Evolutionary conservation across 2,888 invertebrate species (phyloP).

Genomic region (Liodrosophila aerea): DNA sequence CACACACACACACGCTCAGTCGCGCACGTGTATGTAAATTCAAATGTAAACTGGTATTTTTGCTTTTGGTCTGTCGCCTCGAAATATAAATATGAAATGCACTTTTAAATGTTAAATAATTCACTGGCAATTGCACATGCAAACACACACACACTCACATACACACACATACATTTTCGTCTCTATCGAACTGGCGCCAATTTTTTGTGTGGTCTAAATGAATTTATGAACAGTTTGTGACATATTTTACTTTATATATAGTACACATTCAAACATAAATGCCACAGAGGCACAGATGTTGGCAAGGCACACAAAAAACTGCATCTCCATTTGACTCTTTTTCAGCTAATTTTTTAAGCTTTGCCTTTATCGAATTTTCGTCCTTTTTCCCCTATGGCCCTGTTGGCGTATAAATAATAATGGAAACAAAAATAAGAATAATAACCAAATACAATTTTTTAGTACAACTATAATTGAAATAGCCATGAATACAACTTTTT

Average conservation of each 20-base stretch:
- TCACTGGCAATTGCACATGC: constrained; percentile 49
- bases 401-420: constrained; percentile 32
- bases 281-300: background rate
- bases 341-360: constrained; percentile 42
- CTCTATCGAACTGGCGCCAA: constrained; percentile 31
- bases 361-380: constrained; percentile 30
- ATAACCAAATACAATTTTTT: too few relatives aligned
- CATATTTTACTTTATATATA: constrained; percentile 44
- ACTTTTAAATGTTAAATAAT: constrained; percentile 64
- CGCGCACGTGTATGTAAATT: constrained; percentile 7
- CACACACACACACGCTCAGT: background rate
- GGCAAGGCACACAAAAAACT: background rate
- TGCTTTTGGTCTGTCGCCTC: constrained; percentile 47
- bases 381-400: constrained; percentile 1
- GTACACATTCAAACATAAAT: background rate
- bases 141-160: constrained; percentile 19
- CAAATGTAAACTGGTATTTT: constrained; percentile 32
- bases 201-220: constrained; percentile 58
- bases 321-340: constrained; percentile 31
- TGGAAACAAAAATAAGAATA: constrained; percentile 12
- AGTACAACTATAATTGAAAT: too few relatives aligned
- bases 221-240: constrained; percentile 66
- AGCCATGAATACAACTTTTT: too few relatives aligned
- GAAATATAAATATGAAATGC: constrained; percentile 49
- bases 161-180: background rate